Evolutionary conservation across 1,140 invertebrate species (phyloP), one percentile per base, ranked within the genome.

Genomic region (Hypsibius dujardini): DNA sequence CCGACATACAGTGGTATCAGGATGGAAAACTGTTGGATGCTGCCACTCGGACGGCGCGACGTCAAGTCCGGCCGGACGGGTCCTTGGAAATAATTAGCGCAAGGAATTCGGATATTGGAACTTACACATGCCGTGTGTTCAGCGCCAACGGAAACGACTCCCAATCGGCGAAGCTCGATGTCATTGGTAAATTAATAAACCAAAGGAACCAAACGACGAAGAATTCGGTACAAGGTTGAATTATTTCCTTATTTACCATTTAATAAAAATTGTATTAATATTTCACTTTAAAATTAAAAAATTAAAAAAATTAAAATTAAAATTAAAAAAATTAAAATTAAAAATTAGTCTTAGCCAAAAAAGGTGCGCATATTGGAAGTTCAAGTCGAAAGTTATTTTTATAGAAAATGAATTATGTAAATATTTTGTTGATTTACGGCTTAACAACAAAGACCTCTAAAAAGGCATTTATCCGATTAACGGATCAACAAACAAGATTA

Each of bases 121-220:
- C 72, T 2, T 83, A 82, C 74, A 78, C 76, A 72, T 82, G 81
- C 79, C 83, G 88, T 46, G 89, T 94, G 28, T 81, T 80, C 71
- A 95, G 92, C 40, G 84, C 87, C 45, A 92, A 90, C 56, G 93
- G 93, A 47, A 94, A 94, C 78, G 92, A 95, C 79, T 90, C 88
- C 1, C 84, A 91, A 15, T 84, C 85, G 42, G 92, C 92, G 0
- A 81, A 85, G 60, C 82, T 95, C 40, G 87, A 87, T 76, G 90
- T 95, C 74, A 91, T 95, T 73, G 75, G 75, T 75, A 70, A 69
- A 28, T 28, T 28, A 28, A 28, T 28, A 28, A 28, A 28, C 28
- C 28, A 28, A 28, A 28, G 28, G 28, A 28, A 28, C 28, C 28
- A 28, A 28, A 28, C 28, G 28, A 28, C 0, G 28, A 59, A 59